These are phyloP conservation scores for Tachycineta bicolor DNA, from an alignment of 2,113 vertebrate species.

Conservation along the genomic window DNA sequence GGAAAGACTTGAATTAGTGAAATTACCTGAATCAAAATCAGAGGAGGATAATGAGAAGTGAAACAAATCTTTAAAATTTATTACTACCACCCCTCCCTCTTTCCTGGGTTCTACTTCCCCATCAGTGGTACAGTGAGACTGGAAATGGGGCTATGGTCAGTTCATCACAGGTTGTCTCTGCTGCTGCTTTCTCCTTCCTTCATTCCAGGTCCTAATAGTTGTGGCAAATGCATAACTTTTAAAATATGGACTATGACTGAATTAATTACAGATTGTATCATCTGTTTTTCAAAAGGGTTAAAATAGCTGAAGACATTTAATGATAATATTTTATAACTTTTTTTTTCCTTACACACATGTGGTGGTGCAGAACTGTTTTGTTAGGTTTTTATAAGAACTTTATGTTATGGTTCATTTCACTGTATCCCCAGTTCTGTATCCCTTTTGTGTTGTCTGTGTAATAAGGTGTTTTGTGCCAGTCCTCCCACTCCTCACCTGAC, in stretches of 20 bases:
- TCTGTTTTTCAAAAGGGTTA: neutral
- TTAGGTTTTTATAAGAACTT: too few species aligned
- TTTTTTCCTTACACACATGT: neutral
- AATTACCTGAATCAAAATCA: neutral
- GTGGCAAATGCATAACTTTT: neutral
- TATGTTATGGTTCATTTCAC: too few species aligned
- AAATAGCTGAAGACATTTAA: neutral
- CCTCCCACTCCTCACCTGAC: too few species aligned
- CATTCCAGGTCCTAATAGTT: neutral
- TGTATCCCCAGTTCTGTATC: too few species aligned
- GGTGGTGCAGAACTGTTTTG: too few species aligned
- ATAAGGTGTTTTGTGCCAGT: too few species aligned
- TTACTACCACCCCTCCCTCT: too few species aligned
- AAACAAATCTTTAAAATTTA: neutral
- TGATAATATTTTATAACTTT: neutral
- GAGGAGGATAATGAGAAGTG: neutral
- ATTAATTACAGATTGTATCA: neutral
- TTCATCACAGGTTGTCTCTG: neutral
- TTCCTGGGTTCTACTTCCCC: neutral
- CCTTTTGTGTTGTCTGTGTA: too few species aligned
- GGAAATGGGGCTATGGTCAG: neutral
- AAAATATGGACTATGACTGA: neutral
- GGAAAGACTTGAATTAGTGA: neutral
- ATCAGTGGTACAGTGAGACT: rapidly evolving
- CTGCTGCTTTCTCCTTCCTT: neutral